Evolutionary conservation across 2,888 invertebrate genomes (phyloP).

Genomic region (Drosophila multiciliata): DNA sequence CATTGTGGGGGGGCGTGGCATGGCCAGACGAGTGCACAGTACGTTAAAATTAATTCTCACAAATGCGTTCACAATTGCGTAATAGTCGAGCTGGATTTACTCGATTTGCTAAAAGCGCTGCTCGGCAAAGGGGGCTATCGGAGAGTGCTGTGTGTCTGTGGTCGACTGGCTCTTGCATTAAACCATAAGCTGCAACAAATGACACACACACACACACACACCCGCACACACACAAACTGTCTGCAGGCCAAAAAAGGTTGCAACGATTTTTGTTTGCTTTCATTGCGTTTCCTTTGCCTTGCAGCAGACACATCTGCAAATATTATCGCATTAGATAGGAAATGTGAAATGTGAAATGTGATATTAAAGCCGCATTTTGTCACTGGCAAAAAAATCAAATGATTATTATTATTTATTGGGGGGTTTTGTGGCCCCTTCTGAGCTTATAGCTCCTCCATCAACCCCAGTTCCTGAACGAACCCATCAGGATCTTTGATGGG

Average conservation of each 20-base stretch:
- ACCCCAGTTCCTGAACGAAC: no score
- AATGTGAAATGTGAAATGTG: no score
- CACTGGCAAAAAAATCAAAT: not conserved
- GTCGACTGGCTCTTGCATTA: slow-evolving; percentile 56
- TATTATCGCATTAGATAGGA: not conserved
- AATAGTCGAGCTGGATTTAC: slow-evolving; percentile 42
- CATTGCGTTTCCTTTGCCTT: not conserved
- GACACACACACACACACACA: slow-evolving; percentile 25
- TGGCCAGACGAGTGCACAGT: slow-evolving; percentile 30
- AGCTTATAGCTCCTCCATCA: no score
- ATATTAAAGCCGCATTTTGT: not conserved
- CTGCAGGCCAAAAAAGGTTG: slow-evolving; percentile 57
- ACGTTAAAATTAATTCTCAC: slow-evolving; percentile 52
- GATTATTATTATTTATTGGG: no score
- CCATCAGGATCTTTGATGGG: no score
- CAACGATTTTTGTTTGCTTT: slow-evolving; percentile 24
- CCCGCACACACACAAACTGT: not conserved
- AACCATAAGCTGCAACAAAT: slow-evolving; percentile 72
- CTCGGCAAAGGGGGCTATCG: not conserved
- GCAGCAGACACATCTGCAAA: not conserved
- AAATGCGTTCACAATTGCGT: slow-evolving; percentile 62
- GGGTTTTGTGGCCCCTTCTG: no score
- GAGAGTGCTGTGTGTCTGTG: slow-evolving; percentile 3
- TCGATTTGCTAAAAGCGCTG: slow-evolving; percentile 11
- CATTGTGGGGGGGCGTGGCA: not conserved